phyloP scores from a whole-genome alignment of 2,113 vertebrate genomes.

The Engystomops pustulosus region DNA sequence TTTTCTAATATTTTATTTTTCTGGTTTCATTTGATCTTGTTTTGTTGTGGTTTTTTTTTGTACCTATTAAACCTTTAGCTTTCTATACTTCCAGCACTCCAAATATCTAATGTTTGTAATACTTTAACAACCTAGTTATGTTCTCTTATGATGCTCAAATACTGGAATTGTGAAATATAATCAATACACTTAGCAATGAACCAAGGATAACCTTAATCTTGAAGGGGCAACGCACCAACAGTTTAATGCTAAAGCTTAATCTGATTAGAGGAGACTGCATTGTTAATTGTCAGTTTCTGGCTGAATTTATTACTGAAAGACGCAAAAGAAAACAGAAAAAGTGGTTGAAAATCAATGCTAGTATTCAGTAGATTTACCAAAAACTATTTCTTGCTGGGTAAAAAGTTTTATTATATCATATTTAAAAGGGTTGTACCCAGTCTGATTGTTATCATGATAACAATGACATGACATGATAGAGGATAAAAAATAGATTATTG shows the following conservation, averaged over 20 bases:
- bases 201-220: background rate
- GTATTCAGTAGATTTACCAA: too few species aligned
- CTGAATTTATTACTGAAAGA: conserved; percentile 4
- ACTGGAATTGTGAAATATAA: conserved; percentile 9
- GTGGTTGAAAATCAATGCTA: background rate
- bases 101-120: background rate
- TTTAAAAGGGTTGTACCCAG: too few species aligned
- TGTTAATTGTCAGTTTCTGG: conserved; percentile 23
- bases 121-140: background rate
- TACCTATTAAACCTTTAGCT: background rate
- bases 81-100: background rate
- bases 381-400: too few species aligned
- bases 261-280: background rate
- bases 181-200: conserved; percentile 39
- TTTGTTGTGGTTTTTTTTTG: background rate
- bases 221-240: background rate
- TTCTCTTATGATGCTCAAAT: background rate
- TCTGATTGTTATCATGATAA: too few species aligned
- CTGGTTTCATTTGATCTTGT: background rate
- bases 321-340: background rate
- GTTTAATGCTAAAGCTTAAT: background rate
- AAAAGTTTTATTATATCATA: too few species aligned
- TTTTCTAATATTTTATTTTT: background rate
- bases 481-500: too few species aligned
- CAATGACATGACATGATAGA: too few species aligned